Conservation (phyloP, 35 echinoderm and acorn worm genomes). For the Apostichopus californicus region DNA sequence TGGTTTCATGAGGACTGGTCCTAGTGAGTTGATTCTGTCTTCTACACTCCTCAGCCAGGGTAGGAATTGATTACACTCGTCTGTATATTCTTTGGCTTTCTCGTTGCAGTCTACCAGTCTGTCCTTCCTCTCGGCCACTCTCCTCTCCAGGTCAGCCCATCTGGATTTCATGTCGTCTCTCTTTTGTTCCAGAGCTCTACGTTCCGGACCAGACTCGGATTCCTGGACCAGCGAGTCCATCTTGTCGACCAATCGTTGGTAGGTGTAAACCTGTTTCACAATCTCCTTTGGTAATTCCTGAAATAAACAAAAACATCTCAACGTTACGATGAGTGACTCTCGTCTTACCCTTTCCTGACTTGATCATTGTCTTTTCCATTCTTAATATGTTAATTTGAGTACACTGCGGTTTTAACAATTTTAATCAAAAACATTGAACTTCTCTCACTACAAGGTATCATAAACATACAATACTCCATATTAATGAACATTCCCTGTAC, state of each 20-base stretch:
- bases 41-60: conserved; percentile 94
- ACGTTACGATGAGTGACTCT: too few relatives aligned
- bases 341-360: too few relatives aligned
- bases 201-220: conserved; percentile 74
- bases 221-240: conserved; percentile 79
- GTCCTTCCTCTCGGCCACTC: conserved; percentile 63
- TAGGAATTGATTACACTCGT: conserved; percentile 92
- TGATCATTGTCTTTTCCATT: too few relatives aligned
- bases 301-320: neutral
- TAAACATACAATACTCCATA: too few relatives aligned
- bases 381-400: too few relatives aligned
- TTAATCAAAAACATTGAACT: too few relatives aligned
- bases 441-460: too few relatives aligned
- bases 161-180: conserved; percentile 66
- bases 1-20: conserved; percentile 84
- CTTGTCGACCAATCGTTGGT: conserved; percentile 91
- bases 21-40: conserved; percentile 79
- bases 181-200: conserved; percentile 78
- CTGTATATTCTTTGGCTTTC: conserved; percentile 86
- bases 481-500: too few relatives aligned
- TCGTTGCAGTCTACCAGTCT: conserved; percentile 71
- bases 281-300: conserved; percentile 98
- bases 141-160: conserved; percentile 79
- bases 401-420: too few relatives aligned
- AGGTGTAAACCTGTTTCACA: conserved; percentile 94